These are phyloP conservation scores for Smithornis capensis DNA, from an alignment of 2,113 vertebrate genomes.

Conservation along the genomic window DNA sequence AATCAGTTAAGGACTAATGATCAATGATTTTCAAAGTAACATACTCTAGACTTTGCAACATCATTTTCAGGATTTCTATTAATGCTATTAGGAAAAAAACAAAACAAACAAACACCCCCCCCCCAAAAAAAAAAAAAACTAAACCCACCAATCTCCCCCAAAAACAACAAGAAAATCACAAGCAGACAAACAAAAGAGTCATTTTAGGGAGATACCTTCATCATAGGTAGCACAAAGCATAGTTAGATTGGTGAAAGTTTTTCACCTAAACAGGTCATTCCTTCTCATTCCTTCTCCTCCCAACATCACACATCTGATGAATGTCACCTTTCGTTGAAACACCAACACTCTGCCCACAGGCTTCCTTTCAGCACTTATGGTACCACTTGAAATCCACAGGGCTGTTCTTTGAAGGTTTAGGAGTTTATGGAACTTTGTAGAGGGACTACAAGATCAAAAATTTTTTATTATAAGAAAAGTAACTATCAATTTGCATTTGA, in stretches of 20 bases:
- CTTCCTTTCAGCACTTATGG: not conserved
- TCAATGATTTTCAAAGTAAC: not conserved
- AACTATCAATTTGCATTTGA: not conserved
- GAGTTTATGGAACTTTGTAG: not conserved
- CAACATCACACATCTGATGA: not conserved
- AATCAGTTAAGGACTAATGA: not conserved
- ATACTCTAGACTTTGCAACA: not conserved
- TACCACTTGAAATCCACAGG: not conserved
- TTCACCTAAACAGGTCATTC: not conserved
- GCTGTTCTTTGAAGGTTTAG: not conserved
- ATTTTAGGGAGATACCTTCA: not conserved
- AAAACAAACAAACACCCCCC: not conserved
- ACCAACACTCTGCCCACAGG: not conserved
- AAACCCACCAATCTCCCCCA: not conserved
- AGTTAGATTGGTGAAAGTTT: not conserved
- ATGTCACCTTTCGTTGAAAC: accelerated
- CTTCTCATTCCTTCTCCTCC: not conserved
- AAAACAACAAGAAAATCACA: too few species aligned
- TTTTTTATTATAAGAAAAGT: not conserved
- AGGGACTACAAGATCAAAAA: not conserved
- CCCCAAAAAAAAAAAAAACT: not conserved
- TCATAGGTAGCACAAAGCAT: not conserved
- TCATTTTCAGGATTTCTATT: not conserved
- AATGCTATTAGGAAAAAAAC: not conserved
- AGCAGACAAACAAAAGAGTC: not conserved